Evolutionary conservation across 2,113 vertebrate species (phyloP), one percentile per base, ranked within the genome.

Genomic region (Dipodomys stephensi): DNA sequence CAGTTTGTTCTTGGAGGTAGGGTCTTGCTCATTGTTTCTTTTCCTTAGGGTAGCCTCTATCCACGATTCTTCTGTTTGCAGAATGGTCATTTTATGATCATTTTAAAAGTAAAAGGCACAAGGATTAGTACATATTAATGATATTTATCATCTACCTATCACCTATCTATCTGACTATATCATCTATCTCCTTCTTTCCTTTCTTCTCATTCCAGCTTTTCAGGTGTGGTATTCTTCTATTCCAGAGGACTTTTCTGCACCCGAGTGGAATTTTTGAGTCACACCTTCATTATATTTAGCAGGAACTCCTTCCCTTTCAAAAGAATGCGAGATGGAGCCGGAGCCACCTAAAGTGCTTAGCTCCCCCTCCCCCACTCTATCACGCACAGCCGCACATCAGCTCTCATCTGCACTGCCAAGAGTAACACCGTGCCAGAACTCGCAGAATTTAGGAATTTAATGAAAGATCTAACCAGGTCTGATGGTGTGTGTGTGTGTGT

Each of bases 401-500:
- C 18, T 73, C 72, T 39, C 69, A 74, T 76, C 85, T 86, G 69
- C 69, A n/a, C 87, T 86, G 84, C 79, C 49, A n/a, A 67, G 88
- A 83, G 67, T 39, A 69, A 32, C 39, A 32, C 39, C 68, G 72
- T 16, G 35, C 80, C 65, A 27, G 80, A 74, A 88, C 76, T 30
- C 74, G 62, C 39, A 23, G 73, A 53, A 91, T 71, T 57, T 80
- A 83, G 19, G 73, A 53, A 91, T 71, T 57, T 80, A 83, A 81
- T 91, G 62, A 53, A 77, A 35, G 68, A 19, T 27, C 32, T n/a
- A 32, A n/a, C 74, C 20, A 0, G 53, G 23, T 35, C 74, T 79
- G 39, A 39, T 39, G 39, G 39, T 39, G 39, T 39, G 39, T 39
- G 39, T 78, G 39, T 77, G 77, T 74, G 71, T 71, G 65, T 57